Percentiles rank a stretch among this genome's conserved stretches.
These are phyloP conservation scores for Artemia franciscana DNA, from an alignment of 1,140 invertebrate species.

Conservation along the genomic window DNA sequence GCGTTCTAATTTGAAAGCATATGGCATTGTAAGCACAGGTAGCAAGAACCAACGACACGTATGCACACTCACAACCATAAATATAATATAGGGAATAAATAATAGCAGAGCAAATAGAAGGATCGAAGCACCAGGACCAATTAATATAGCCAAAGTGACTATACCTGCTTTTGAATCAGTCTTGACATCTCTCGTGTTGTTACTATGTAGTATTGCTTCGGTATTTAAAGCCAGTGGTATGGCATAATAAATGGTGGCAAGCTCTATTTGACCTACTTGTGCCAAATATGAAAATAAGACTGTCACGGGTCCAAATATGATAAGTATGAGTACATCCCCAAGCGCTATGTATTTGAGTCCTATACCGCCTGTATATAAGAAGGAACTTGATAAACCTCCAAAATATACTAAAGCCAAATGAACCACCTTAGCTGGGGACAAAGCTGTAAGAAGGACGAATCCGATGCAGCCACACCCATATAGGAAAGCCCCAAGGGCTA, in stretches of 20 bases:
- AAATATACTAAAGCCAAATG: constrained; percentile 82
- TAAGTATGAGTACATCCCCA: constrained; percentile 65
- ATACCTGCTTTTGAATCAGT: constrained; percentile 61
- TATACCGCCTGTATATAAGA: constrained; percentile 69
- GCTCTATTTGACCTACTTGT: constrained; percentile 61
- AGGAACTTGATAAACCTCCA: constrained; percentile 82
- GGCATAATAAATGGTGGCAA: constrained; percentile 72
- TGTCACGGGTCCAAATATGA: constrained; percentile 80
- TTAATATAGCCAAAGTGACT: constrained; percentile 75
- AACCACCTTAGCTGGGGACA: constrained; percentile 76
- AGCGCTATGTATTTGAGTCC: constrained; percentile 80
- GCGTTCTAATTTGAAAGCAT: constrained; percentile 71
- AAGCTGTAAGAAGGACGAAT: constrained; percentile 47
- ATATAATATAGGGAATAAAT: constrained; percentile 72
- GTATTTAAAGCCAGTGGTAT: constrained; percentile 79
- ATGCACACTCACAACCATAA: constrained; percentile 55
- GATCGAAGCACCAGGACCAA: constrained; percentile 71
- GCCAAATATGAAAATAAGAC: constrained; percentile 82
- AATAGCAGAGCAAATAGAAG: constrained; percentile 69
- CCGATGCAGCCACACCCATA: constrained; percentile 70
- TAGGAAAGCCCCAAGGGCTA: constrained; percentile 57
- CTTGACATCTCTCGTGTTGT: constrained; percentile 74
- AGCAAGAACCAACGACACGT: constrained; percentile 67
- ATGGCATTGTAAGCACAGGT: constrained; percentile 58
- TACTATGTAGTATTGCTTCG: constrained; percentile 80